Conservation (phyloP, 2,888 invertebrate genomes). For the Ennomos fuscantarius region DNA sequence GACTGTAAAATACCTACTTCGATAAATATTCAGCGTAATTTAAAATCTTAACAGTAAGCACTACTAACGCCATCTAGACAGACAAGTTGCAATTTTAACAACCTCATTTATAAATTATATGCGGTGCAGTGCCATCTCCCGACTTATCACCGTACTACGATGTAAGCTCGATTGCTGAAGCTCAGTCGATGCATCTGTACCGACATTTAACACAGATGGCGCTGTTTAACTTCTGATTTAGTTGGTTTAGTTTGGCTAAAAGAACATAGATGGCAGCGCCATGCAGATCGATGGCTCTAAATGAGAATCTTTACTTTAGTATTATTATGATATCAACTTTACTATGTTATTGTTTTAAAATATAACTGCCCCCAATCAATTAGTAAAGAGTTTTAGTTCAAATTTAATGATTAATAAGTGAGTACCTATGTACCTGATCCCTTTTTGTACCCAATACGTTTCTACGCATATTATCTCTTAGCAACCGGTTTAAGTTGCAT, state of each 20-base stretch:
- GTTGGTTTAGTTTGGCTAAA: neutral
- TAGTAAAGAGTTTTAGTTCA: too few species aligned
- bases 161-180: neutral
- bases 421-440: too few species aligned
- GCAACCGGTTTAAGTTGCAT: constrained; percentile 20
- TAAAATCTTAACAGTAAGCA: neutral
- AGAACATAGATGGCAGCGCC: constrained; percentile 14
- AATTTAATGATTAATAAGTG: too few species aligned
- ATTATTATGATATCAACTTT: too few species aligned
- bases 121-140: constrained; percentile 48
- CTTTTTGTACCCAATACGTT: too few species aligned
- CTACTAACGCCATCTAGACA: constrained; percentile 44
- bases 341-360: too few species aligned
- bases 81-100: neutral
- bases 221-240: constrained; percentile 1
- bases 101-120: neutral
- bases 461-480: neutral
- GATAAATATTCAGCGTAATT: too few species aligned
- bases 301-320: too few species aligned
- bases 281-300: too few species aligned
- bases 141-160: neutral
- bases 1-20: too few species aligned
- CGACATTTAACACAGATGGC: constrained; percentile 36
- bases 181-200: neutral
- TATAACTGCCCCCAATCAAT: too few species aligned